Base-by-base conservation (phyloP, 2,797 vertebrate species). In the Philypnodon macrostomus region DNA sequence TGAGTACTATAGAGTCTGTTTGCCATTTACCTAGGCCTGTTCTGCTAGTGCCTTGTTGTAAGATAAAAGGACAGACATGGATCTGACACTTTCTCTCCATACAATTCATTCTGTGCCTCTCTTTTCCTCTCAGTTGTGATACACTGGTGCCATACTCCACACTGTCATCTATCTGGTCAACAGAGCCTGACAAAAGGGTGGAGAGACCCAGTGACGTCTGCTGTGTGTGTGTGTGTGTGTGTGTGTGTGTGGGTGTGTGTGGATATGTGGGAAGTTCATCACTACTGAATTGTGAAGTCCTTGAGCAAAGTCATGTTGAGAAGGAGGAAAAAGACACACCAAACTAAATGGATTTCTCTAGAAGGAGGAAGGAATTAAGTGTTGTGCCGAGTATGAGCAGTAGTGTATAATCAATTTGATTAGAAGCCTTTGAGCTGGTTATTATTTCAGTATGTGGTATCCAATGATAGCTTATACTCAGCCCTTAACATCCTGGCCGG, bases 291-390 rank as follows among this genome's bases (percentile, higher is more conserved):
- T 77, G 55, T 9, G 30, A 75, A 81, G 82, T 86, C 81, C 77
- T 85, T 86, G 77, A 75, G 63, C 62, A 85, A 85, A 81, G 80
- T 84, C 75, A 59, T 18, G 13, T 46, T 19, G 41, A 11, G 31
- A 39, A 74, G 44, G 58, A 67, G 51, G 64, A 58, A 47, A 58
- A 44, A 51, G 49, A 34, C 47, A 33, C 30, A 34, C 12, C 30
- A 2, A 3, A 44, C 51, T 51, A 45, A 64, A 61, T 53, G 32
- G 27, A 55, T 37, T 66, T 50, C 17, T 34, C 51, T 30, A 74
- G 63, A 67, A 53, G 54, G 34, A 47, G 57, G 4, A 39, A 33
- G 30, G 45, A 46, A 59, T 58, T 70, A 54, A 24, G n/a, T 31
- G 12, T 27, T 39, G 29, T 44, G 24, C 31, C 26, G 53, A 50